Percentiles rank a stretch among this genome's conserved stretches.
These are phyloP conservation scores for Torymus aiolomorphi DNA, from an alignment of 2,888 invertebrate species.

Conservation along the genomic window DNA sequence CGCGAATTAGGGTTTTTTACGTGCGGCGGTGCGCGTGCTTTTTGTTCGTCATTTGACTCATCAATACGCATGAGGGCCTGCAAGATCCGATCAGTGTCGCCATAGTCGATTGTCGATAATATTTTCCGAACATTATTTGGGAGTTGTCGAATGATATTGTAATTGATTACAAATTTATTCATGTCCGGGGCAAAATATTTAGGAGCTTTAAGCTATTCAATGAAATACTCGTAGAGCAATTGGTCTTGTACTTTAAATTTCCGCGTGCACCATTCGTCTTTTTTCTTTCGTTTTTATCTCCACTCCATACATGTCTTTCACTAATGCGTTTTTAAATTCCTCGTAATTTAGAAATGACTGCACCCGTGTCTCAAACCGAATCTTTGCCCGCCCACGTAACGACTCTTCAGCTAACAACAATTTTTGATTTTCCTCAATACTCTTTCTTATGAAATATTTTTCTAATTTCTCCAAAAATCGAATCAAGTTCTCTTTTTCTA, in stretches of 20 bases:
- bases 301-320: background rate
- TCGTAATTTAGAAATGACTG: background rate
- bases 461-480: conserved; percentile 10
- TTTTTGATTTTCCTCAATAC: background rate
- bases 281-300: background rate
- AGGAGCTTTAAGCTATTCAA: too few relatives aligned
- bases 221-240: background rate
- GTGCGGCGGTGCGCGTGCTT: too few relatives aligned
- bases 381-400: background rate
- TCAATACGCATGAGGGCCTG: too few relatives aligned
- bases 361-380: background rate
- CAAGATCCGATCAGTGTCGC: too few relatives aligned
- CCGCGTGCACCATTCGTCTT: background rate
- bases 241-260: background rate
- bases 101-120: too few relatives aligned
- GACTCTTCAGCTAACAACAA: background rate
- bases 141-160: too few relatives aligned
- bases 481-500: too few relatives aligned
- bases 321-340: background rate
- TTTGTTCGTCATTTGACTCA: too few relatives aligned
- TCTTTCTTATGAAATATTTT: conserved; percentile 12
- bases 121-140: too few relatives aligned
- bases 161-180: background rate
- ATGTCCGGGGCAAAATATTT: too few relatives aligned
- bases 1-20: too few relatives aligned